phyloP scores from a whole-genome alignment of 2,113 vertebrate species.

The Castor canadensis region DNA sequence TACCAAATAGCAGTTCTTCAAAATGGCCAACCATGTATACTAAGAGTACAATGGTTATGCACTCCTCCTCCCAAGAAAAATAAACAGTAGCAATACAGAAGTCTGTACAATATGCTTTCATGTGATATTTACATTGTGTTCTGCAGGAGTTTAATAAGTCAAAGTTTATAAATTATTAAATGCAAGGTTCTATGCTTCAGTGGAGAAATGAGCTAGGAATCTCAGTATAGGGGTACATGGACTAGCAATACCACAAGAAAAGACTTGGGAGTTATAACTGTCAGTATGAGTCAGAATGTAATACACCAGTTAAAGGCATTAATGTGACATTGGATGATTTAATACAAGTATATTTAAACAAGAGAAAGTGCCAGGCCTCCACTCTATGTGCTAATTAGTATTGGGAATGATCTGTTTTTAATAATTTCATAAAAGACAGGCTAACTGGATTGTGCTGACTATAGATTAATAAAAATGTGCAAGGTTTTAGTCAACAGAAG shows the following conservation, averaged over 20 bases:
- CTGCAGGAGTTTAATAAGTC: conserved; percentile 11
- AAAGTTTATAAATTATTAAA: conserved; percentile 1
- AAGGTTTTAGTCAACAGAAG: background rate
- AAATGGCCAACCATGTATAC: background rate
- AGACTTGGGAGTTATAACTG: background rate
- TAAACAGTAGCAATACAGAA: background rate
- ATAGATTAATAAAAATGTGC: background rate
- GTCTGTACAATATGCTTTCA: background rate
- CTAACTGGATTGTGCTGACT: background rate
- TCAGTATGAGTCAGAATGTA: conserved; percentile 24
- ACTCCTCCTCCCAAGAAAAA: background rate
- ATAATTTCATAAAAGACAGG: background rate
- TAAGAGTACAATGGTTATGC: background rate
- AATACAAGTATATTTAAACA: conserved; percentile 19
- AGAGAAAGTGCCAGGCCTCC: background rate
- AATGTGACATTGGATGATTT: background rate
- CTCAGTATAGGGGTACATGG: background rate
- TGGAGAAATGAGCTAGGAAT: background rate
- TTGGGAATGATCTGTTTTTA: background rate
- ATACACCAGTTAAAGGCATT: background rate
- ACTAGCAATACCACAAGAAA: conserved; percentile 11
- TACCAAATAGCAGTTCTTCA: background rate
- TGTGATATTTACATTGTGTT: background rate
- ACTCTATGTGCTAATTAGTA: conserved; percentile 6
- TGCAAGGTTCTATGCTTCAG: background rate